phyloP scores from a whole-genome alignment of 2,888 invertebrate genomes.

The Agriopis marginaria region DNA sequence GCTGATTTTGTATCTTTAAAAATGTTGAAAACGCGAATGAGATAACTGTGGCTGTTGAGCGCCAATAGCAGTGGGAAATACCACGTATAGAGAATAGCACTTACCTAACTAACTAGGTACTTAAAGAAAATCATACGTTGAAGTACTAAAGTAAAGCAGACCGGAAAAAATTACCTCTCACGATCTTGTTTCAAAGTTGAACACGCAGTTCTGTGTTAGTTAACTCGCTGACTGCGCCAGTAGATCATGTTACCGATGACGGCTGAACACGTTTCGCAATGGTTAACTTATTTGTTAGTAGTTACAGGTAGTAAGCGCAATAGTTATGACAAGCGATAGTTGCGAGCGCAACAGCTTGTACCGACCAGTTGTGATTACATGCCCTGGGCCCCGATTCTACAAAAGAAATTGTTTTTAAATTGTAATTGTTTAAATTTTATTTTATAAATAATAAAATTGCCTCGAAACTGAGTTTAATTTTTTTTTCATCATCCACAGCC shows the following conservation, averaged over 20 bases:
- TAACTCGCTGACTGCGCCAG: slow-evolving; percentile 38
- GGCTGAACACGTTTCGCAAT: slow-evolving; percentile 43
- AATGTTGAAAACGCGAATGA: no score
- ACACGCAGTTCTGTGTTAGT: slow-evolving; percentile 18
- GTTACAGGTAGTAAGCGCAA: slow-evolving; percentile 29
- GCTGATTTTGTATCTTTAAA: no score
- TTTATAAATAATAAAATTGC: no score
- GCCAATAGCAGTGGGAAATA: not conserved
- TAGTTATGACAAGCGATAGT: slow-evolving; percentile 31
- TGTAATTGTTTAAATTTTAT: no score
- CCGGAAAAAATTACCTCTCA: slow-evolving; percentile 17
- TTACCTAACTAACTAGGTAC: no score
- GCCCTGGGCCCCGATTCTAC: no score
- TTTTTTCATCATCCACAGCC: no score
- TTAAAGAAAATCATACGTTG: not conserved
- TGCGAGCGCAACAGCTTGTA: slow-evolving; percentile 17
- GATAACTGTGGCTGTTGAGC: no score
- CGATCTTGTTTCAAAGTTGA: slow-evolving; percentile 17
- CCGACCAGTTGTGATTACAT: slow-evolving; percentile 13
- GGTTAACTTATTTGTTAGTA: slow-evolving; percentile 27
- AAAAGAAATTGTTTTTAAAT: no score
- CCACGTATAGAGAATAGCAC: not conserved
- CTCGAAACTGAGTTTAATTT: no score
- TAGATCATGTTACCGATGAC: slow-evolving; percentile 43
- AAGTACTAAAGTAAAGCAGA: not conserved